Percentiles rank a stretch among this genome's conserved stretches.
Conservation (phyloP, 1,140 invertebrate genomes). For the Papilio glaucus region DNA sequence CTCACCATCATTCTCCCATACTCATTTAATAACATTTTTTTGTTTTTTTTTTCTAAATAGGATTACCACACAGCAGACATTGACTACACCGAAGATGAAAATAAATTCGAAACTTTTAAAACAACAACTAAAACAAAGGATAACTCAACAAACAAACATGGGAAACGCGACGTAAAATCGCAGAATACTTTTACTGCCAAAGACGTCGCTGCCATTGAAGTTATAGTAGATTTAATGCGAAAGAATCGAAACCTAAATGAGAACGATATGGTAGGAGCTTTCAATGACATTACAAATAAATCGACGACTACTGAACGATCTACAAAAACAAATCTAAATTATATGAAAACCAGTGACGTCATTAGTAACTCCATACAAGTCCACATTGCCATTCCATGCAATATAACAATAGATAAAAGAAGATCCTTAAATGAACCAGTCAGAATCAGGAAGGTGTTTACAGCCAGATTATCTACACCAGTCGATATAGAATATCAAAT, state of each 20-base stretch:
- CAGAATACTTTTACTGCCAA: slow-evolving; percentile 54
- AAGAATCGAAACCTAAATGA: slow-evolving; percentile 44
- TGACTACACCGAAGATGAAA: slow-evolving; percentile 18
- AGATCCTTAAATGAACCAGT: slow-evolving; percentile 47
- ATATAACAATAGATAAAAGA: slow-evolving; percentile 44
- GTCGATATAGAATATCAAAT: slow-evolving; percentile 63
- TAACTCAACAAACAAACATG: slow-evolving; percentile 17
- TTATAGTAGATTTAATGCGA: slow-evolving; percentile 60
- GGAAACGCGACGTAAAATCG: slow-evolving; percentile 43
- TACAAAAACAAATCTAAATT: neutral
- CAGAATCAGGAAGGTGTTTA: slow-evolving; percentile 55
- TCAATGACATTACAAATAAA: slow-evolving; percentile 15
- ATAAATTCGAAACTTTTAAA: neutral
- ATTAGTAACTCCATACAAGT: slow-evolving; percentile 58
- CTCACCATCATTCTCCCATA: no score
- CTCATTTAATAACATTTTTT: no score
- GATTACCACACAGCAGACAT: slow-evolving; percentile 18
- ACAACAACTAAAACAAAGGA: slow-evolving; percentile 7
- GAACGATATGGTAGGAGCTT: slow-evolving; percentile 13
- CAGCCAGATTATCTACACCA: slow-evolving; percentile 55
- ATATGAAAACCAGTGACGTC: slow-evolving; percentile 11
- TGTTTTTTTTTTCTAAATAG: slow-evolving; percentile 8
- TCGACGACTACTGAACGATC: neutral
- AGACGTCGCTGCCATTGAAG: slow-evolving; percentile 62
- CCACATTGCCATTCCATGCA: slow-evolving; percentile 56